phyloP scores from a whole-genome alignment of 30 jellyfish, hydroid and myxozoan species.

The Aurelia sp. region DNA sequence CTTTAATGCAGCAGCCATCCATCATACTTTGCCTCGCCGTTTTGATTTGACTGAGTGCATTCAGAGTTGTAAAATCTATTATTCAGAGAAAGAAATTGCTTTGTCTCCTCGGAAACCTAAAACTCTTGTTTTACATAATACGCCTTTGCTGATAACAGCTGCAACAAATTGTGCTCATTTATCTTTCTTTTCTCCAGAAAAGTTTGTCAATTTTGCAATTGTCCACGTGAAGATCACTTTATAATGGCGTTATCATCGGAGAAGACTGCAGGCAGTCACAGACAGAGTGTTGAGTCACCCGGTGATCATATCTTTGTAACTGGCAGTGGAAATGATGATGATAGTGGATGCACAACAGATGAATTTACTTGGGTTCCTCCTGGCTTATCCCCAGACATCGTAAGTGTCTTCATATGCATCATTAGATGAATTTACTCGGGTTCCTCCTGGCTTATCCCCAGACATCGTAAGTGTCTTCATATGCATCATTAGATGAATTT shows the following conservation, averaged over 20 bases:
- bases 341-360: constrained; percentile 97
- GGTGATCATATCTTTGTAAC: constrained; percentile 28
- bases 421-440: too few relatives aligned
- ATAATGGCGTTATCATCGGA: constrained; percentile 65
- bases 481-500: too few relatives aligned
- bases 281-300: constrained; percentile 48
- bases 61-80: too few relatives aligned
- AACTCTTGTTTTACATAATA: too few relatives aligned
- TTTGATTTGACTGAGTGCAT: too few relatives aligned
- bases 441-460: too few relatives aligned
- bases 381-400: constrained; percentile 88
- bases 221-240: constrained; percentile 97
- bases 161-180: background rate
- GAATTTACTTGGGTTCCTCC: constrained; percentile 99
- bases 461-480: too few relatives aligned
- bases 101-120: too few relatives aligned
- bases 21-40: too few relatives aligned
- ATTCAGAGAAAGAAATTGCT: too few relatives aligned
- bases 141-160: too few relatives aligned
- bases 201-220: constrained; percentile 89
- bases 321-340: constrained; percentile 91
- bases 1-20: too few relatives aligned
- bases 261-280: constrained; percentile 50
- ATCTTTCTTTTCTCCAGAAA: constrained; percentile 52
- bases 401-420: constrained; percentile 20